Percentiles rank a stretch among this genome's conserved stretches.
Evolutionary conservation across 2,113 vertebrate genomes (phyloP).

Genomic region (Chaetorhynchus papuensis): DNA sequence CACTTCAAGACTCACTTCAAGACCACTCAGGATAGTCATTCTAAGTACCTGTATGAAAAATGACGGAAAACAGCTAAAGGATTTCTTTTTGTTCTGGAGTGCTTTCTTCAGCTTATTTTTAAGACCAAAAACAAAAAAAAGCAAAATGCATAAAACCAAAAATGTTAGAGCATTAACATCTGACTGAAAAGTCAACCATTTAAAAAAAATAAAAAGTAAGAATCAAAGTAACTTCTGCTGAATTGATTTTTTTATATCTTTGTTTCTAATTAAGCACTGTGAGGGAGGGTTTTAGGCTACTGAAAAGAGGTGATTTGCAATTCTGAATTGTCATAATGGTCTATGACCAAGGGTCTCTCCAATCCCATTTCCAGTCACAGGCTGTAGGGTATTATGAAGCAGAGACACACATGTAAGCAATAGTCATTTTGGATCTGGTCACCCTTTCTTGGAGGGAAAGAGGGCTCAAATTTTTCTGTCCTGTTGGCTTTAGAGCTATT

Average conservation of each 20-base stretch:
- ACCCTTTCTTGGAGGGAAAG: neutral
- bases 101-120: neutral
- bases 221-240: neutral
- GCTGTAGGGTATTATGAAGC: neutral
- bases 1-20: neutral
- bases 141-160: neutral
- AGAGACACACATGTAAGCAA: neutral
- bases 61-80: accelerated
- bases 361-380: neutral
- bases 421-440: neutral
- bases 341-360: neutral
- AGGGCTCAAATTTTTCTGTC: neutral
- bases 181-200: neutral
- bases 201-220: neutral
- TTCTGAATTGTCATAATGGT: neutral
- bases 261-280: neutral
- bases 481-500: neutral
- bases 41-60: neutral
- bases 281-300: neutral
- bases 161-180: neutral
- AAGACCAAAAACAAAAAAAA: neutral
- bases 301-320: neutral
- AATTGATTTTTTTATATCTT: neutral
- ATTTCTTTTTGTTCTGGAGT: neutral
- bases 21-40: neutral